Percentiles rank a stretch among this genome's conserved stretches.
Conservation (phyloP, 2,113 vertebrate species). For the Melanostigma gelatinosum region DNA sequence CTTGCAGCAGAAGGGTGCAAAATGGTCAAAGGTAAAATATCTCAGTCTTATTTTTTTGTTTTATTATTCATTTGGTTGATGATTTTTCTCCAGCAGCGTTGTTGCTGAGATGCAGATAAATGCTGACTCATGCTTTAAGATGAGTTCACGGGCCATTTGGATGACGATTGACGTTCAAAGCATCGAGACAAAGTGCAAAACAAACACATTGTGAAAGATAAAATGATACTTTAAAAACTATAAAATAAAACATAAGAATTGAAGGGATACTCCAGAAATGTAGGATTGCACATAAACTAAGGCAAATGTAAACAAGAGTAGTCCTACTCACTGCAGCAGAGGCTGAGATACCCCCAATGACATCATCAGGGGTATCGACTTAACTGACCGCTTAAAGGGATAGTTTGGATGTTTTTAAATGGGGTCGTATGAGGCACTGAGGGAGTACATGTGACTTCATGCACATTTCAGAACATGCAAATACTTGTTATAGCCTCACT, state of each 20-base stretch:
- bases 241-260: not conserved
- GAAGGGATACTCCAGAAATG: not conserved
- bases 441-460: not conserved
- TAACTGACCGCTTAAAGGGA: not conserved
- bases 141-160: not conserved
- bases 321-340: not conserved
- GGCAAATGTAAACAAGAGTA: not conserved
- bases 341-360: not conserved
- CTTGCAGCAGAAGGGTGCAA: constrained; percentile 6
- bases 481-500: too few species aligned
- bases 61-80: not conserved
- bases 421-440: not conserved
- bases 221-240: too few species aligned
- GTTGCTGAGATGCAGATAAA: not conserved
- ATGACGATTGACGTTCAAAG: too few species aligned
- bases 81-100: not conserved
- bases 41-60: not conserved
- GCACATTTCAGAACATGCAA: not conserved
- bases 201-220: too few species aligned
- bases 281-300: not conserved
- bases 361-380: not conserved
- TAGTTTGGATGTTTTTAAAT: not conserved
- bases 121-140: not conserved
- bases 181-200: too few species aligned
- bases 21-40: not conserved